Base-by-base conservation (phyloP, 2,113 vertebrate species). In the Pterocles gutturalis region DNA sequence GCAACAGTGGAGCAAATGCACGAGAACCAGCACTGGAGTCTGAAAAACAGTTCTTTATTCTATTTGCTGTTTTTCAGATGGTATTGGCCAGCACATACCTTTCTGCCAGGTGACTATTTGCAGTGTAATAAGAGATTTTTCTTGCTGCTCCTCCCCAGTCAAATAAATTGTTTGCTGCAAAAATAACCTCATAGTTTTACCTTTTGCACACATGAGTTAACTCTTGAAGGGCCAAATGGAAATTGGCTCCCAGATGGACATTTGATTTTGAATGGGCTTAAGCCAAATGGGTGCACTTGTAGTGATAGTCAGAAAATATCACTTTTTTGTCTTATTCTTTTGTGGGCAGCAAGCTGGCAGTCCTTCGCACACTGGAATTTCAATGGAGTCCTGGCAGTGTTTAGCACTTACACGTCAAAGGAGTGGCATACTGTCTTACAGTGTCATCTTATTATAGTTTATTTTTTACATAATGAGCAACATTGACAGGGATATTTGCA, bases 291-390 rank as follows among this genome's bases (percentile, higher is more conserved):
- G 87, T 88, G 73, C 77, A 95, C 61, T 78, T 79, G 31, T 25
- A 80, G 73, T 45, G 72, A 87, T 53, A 92, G 83, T 70, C 73
- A 65, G 38, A 94, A 72, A 75, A 93, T 41, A 36, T 1, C 20
- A 24, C n/a, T 2, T 78, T 90, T 83, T 87, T 89, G 46, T 78
- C 53, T 69, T 49, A 9, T 13, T 78, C 61, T 83, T 33, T 31
- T 65, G 81, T 81, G 83, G 70, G 29, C 71, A 95, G 89, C 92
- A 96, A 97, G 91, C 94, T 98, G 98, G 96, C 92, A 95, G 54
- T 41, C 57, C 36, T 70, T 79, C 0, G 1, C 84, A 66, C 43
- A 7, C 6, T 80, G 83, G 62, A 79, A 86, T 95, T 87, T 75
- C 89, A 82, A 0, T 76, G 87, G n/a, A 41, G 24, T 96, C 34